Evolutionary conservation across 2,888 invertebrate species (phyloP).

Genomic region (Shargacucullia verbasci): DNA sequence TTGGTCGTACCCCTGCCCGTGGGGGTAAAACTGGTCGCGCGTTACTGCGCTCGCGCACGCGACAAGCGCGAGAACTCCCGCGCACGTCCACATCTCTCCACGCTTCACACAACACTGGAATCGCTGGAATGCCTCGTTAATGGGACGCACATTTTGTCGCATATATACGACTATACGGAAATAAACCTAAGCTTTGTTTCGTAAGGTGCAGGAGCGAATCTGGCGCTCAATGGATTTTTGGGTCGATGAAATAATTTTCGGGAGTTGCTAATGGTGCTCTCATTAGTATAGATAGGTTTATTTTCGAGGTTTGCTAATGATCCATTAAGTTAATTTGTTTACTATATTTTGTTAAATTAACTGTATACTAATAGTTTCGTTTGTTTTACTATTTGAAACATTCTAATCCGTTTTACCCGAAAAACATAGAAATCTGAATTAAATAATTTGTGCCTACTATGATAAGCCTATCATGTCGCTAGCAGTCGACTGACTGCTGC

Average conservation of each 20-base stretch:
- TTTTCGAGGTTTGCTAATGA: constrained; percentile 22
- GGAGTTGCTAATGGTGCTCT: constrained; percentile 25
- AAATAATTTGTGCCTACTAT: too few species aligned
- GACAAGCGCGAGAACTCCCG: constrained; percentile 71
- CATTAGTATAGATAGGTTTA: constrained; percentile 28
- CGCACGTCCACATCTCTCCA: constrained; percentile 82
- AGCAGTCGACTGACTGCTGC: too few species aligned
- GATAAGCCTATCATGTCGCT: too few species aligned
- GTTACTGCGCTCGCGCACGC: constrained; percentile 82
- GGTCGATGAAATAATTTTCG: constrained; percentile 43
- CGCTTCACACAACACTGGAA: constrained; percentile 67
- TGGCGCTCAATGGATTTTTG: constrained; percentile 33
- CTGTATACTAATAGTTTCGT: neutral
- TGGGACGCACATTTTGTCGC: constrained; percentile 48
- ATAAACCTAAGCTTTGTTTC: constrained; percentile 54
- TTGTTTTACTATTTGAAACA: neutral
- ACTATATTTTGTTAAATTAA: neutral
- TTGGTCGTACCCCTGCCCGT: constrained; percentile 88
- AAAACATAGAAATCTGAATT: too few species aligned
- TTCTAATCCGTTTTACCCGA: too few species aligned
- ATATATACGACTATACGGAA: constrained; percentile 51
- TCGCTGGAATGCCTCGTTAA: constrained; percentile 54
- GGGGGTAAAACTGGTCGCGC: constrained; percentile 89
- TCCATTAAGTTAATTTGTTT: constrained; percentile 9
- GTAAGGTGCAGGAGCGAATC: constrained; percentile 46